Base-by-base conservation (phyloP, 2,888 invertebrate species). In the Spisula subtruncata region DNA sequence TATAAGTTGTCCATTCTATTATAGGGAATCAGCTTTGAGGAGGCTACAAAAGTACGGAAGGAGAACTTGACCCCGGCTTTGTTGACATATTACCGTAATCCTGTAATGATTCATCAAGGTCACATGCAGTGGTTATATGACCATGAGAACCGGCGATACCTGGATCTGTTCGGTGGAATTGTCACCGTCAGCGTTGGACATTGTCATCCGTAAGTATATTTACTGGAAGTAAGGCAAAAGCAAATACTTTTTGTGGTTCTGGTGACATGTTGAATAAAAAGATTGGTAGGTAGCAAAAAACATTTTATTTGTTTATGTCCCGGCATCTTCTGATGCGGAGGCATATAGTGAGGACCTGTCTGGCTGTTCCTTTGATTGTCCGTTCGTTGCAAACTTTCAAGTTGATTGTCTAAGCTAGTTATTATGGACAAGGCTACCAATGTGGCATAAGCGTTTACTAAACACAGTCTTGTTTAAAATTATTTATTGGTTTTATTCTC, bases 131-230 rank as follows among this genome's bases (percentile, higher is more conserved):
- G 98, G 98, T 97, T 99, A 8, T 99, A 98, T 97, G 99, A 99
- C 97, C 97, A 98, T 92, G 97, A 98, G 86, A 99, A 99, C 5
- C 98, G 97, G 92, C 97, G 98, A 94, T 99, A 99, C 97, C 97
- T 99, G 93, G 99, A 99, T 97, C 98, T 99, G 97, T 99, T 99
- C 96, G 99, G 98, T 8, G 99, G 99, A 12, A 99, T 99, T 94
- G 99, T 99, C 25, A 99, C 99, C 0, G 98, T 99, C 66, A 99
- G 99, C 86, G 99, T 99, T 1, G 99, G 99, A 35, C 99, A 99
- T 97, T 99, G 99, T 96, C 99, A 99, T 97, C 99, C 99, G 99
- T 99, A 97, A 98, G 98, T 97, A 56, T 60, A 8, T 25, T n/a
- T n/a, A n/a, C n/a, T n/a, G n/a, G n/a, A n/a, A 12, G 60, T 25